These are phyloP conservation scores for Pimephales promelas DNA, from an alignment of 2,113 vertebrate species.

Conservation along the genomic window DNA sequence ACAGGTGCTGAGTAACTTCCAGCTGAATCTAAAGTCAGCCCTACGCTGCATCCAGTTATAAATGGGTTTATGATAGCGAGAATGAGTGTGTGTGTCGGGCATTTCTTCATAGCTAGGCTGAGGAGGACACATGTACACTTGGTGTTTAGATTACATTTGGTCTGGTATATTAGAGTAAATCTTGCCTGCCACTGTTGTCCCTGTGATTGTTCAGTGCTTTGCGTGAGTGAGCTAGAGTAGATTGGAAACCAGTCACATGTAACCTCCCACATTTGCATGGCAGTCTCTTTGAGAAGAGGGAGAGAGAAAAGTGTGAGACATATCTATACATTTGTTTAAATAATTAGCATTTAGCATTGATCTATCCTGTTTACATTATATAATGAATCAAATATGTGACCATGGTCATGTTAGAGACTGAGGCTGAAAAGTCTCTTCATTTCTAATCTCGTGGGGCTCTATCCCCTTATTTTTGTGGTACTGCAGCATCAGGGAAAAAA, in stretches of 20 bases:
- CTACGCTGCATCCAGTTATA: conserved; percentile 1
- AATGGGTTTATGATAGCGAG: conserved; percentile 22
- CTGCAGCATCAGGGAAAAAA: conserved; percentile 70
- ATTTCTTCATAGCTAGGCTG: conserved; percentile 11
- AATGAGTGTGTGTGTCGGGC: not conserved
- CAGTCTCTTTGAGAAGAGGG: conserved; percentile 7
- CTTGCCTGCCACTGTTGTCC: conserved; percentile 33
- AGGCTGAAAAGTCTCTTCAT: not conserved
- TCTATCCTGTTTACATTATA: not conserved
- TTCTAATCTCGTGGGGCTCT: not conserved
- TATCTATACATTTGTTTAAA: not conserved
- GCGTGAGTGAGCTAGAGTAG: conserved; percentile 27
- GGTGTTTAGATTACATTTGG: conserved; percentile 33
- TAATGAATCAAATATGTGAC: not conserved
- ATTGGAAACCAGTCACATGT: conserved; percentile 41
- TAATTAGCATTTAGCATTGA: not conserved
- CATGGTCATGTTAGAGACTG: not conserved
- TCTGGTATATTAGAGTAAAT: conserved; percentile 31
- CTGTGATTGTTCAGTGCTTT: conserved; percentile 49
- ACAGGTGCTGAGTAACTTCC: conserved; percentile 36
- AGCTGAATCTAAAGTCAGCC: conserved; percentile 22
- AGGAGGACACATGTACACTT: conserved; percentile 23
- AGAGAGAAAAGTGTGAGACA: not conserved
- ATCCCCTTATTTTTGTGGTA: conserved; percentile 38
- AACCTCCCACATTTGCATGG: conserved; percentile 31